A percentile compares a stretch with the other conserved stretches of the same genome.
Evolutionary conservation across 2,888 invertebrate species (phyloP).

Genomic region (Anodontia alba): DNA sequence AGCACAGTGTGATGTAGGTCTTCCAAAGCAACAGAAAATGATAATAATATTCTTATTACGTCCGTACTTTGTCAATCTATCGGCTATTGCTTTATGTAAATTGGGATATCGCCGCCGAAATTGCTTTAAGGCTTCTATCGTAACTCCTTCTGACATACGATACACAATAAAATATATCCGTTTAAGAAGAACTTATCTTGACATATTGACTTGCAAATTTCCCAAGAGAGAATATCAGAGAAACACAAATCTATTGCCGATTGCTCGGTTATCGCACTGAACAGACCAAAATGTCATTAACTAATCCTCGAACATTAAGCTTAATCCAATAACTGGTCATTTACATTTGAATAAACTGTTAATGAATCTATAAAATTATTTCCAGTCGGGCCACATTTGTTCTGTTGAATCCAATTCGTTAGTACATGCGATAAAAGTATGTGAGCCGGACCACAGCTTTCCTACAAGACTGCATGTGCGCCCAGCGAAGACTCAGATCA

Average conservation of each 20-base stretch:
- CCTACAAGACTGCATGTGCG: too few species aligned
- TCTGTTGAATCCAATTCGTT: too few species aligned
- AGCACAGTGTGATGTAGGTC: too few species aligned
- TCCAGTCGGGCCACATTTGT: too few species aligned
- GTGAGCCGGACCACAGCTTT: too few species aligned
- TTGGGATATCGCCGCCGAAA: not conserved
- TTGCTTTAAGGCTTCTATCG: not conserved
- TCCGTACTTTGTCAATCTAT: too few species aligned
- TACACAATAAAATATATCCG: not conserved
- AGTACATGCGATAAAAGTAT: too few species aligned
- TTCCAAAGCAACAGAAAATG: too few species aligned
- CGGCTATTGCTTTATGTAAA: not conserved
- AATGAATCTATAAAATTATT: not conserved
- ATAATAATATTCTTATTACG: too few species aligned
- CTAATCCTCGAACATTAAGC: not conserved
- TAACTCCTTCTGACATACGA: not conserved
- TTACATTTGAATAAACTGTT: constrained; percentile 5
- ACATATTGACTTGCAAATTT: not conserved
- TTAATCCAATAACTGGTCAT: not conserved
- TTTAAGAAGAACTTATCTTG: not conserved
- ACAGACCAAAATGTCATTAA: not conserved
- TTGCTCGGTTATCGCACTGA: not conserved
- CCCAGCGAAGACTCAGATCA: too few species aligned
- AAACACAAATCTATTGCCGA: not conserved
- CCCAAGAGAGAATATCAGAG: not conserved